Evolutionary conservation across 2,113 vertebrate species (phyloP).

Genomic region (Carassius carassius): DNA sequence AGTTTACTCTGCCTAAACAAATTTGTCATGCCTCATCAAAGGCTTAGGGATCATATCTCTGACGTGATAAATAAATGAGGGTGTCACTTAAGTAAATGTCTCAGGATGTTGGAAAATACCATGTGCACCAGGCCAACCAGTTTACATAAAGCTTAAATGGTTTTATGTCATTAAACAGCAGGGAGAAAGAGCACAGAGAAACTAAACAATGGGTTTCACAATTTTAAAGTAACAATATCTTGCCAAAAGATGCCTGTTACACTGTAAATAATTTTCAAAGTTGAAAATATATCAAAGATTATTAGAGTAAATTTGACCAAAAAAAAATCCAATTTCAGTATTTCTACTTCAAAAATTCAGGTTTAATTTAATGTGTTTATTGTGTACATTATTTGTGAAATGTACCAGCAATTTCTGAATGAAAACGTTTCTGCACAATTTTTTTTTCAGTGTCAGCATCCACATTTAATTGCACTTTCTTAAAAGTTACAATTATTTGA

Average conservation of each 20-base stretch:
- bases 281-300: background rate
- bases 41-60: constrained; percentile 6
- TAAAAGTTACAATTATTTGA: background rate
- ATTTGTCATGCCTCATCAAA: constrained; percentile 9
- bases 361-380: too few species aligned
- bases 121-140: background rate
- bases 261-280: background rate
- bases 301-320: background rate
- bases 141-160: background rate
- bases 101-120: constrained; percentile 19
- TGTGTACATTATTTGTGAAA: background rate
- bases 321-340: too few species aligned
- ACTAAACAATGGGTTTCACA: background rate
- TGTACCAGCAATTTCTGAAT: background rate
- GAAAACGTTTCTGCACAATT: background rate
- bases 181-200: background rate
- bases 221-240: background rate
- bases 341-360: too few species aligned
- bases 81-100: background rate
- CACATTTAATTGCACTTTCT: background rate
- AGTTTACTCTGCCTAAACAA: background rate
- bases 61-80: background rate
- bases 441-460: background rate
- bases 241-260: background rate
- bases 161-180: background rate